Evolutionary conservation across 2,888 invertebrate species (phyloP), one percentile per base, ranked within the genome.

Genomic region (Pseudococcus jackbeardsleyi): DNA sequence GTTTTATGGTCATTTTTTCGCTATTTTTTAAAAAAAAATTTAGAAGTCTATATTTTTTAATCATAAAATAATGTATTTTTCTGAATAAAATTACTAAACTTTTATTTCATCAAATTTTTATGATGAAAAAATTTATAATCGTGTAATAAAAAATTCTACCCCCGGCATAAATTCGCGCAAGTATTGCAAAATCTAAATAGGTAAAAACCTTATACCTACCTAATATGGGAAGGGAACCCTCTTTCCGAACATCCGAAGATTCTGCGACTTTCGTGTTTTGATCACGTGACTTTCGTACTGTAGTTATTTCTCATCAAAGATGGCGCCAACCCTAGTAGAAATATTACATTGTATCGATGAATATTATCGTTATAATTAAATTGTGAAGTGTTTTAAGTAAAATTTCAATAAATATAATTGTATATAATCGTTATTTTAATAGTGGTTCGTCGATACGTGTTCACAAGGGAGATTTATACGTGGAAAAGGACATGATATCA

Each of bases 221-320:
- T 1, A 42, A 15, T 7, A 77, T 39, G 42, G 42, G 42, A 5
- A 17, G 42, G n/a, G 19, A 19, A 22, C 46, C 42, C 19, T 17
- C 8, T 42, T 82, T n/a, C n/a, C n/a, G n/a, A n/a, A n/a, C n/a
- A n/a, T n/a, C 15, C 19, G 22, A 46, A 42, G 79, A 82, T 68
- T 68, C 68, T 88, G 88, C 84, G 88, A 88, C 88, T 84, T 88
- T 90, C 91, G 91, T 91, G 91, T 91, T 91, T 90, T 90, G 90
- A 91, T 93, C 93, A 93, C 93, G 93, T 93, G 93, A 93, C 92
- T 90, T 89, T 90, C 90, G 90, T 91, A 90, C 91, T 90, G 90
- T 91, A 92, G 92, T 93, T 92, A 92, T 92, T 92, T 92, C 92
- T 92, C 92, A 92, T 92, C 92, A 92, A 93, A 92, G 92, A 93